These are phyloP conservation scores for Stegostoma tigrinum DNA, from an alignment of 2,113 vertebrate genomes.

Conservation along the genomic window DNA sequence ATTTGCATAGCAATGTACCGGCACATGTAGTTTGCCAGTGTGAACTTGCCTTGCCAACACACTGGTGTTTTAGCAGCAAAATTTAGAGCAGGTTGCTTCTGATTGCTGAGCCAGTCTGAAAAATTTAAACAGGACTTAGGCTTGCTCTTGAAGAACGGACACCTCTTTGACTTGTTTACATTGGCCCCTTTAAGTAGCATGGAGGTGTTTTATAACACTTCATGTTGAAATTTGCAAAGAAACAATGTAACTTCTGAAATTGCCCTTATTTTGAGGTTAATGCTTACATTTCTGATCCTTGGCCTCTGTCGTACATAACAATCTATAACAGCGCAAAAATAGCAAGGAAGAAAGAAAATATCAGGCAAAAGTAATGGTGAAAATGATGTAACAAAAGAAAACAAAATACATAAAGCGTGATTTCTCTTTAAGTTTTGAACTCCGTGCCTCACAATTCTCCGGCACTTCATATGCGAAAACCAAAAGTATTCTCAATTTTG, in stretches of 20 bases:
- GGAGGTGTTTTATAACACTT: neutral
- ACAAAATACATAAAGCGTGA: neutral
- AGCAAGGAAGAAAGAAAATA: neutral
- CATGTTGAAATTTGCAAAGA: neutral
- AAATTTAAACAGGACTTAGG: neutral
- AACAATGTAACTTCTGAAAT: neutral
- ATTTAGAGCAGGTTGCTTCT: neutral
- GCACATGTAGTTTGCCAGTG: neutral
- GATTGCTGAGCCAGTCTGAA: neutral
- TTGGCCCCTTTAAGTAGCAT: neutral
- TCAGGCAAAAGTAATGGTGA: neutral
- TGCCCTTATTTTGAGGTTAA: neutral
- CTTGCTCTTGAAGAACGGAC: neutral
- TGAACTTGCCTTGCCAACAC: neutral
- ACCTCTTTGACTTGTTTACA: neutral
- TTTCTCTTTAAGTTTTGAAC: neutral
- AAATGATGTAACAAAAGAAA: neutral
- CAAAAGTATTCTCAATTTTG: neutral
- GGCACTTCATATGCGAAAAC: neutral
- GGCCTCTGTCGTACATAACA: neutral
- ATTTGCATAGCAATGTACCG: neutral
- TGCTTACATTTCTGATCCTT: neutral
- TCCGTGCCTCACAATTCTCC: neutral
- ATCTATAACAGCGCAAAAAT: neutral
- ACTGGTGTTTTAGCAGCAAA: neutral